These are phyloP conservation scores for Bombylius discolor DNA, from an alignment of 2,888 invertebrate genomes.

Conservation along the genomic window DNA sequence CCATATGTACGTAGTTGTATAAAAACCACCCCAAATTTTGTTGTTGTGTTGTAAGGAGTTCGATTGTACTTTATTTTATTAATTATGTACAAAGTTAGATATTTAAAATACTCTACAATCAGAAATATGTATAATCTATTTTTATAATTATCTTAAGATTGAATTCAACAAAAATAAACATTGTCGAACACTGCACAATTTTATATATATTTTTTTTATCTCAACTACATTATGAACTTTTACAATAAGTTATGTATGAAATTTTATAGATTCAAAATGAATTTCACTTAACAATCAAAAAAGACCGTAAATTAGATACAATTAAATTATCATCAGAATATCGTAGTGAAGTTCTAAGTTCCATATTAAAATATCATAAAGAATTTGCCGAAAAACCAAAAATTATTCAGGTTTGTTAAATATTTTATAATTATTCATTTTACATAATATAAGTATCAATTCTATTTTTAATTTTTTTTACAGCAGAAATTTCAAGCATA, in stretches of 20 bases:
- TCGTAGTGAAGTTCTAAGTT: conserved; percentile 80
- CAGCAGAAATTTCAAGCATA: conserved; percentile 71
- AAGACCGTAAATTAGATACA: conserved; percentile 79
- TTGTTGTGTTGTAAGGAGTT: no score
- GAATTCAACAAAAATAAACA: no score
- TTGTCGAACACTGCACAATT: neutral
- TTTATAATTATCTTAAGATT: no score
- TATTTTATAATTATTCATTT: neutral
- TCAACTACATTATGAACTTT: neutral
- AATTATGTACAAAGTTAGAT: no score
- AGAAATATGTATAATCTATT: no score
- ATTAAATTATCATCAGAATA: conserved; percentile 97
- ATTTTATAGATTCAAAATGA: conserved; percentile 43
- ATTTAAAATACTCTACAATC: no score
- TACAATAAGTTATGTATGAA: neutral
- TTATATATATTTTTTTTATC: neutral
- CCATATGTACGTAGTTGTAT: no score
- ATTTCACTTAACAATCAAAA: conserved; percentile 73
- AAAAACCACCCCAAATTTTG: no score
- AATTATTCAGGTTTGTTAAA: conserved; percentile 51
- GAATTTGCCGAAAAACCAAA: conserved; percentile 70
- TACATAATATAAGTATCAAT: neutral
- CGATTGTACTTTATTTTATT: no score
- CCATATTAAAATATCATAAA: conserved; percentile 70
- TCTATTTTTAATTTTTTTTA: neutral